These are phyloP conservation scores for Asarcornis scutulata DNA, from an alignment of 2,113 vertebrate species.

Conservation along the genomic window DNA sequence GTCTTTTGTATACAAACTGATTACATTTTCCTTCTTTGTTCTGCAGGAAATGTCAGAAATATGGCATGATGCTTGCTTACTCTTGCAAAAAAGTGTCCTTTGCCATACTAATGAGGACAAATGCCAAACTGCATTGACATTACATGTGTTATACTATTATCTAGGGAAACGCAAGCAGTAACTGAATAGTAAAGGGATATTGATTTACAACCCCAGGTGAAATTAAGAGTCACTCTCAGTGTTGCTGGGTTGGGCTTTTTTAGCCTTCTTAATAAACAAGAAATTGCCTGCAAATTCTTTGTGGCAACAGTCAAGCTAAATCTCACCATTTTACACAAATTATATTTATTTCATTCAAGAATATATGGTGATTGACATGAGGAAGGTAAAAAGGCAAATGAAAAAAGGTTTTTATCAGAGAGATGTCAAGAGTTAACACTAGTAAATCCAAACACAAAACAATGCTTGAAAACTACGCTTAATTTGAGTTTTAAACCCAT, in stretches of 20 bases:
- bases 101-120: constrained; percentile 76
- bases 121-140: constrained; percentile 72
- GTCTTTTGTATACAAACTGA: background rate
- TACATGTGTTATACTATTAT: constrained; percentile 66
- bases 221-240: constrained; percentile 56
- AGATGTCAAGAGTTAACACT: background rate
- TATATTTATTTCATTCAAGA: background rate
- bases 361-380: background rate
- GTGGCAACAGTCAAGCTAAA: background rate
- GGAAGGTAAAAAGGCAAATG: background rate
- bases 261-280: background rate
- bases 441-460: background rate
- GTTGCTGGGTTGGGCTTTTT: background rate
- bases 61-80: constrained; percentile 47
- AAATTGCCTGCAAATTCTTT: constrained; percentile 23
- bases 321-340: background rate
- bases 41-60: constrained; percentile 41
- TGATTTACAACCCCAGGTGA: constrained; percentile 75
- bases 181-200: constrained; percentile 75
- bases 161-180: constrained; percentile 70
- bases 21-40: constrained; percentile 13
- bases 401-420: background rate
- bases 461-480: background rate
- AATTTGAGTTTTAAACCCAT: background rate
- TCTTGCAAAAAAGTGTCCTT: constrained; percentile 70